Base-by-base conservation (phyloP, 2,888 invertebrate genomes). In the Mesorhabditis spiculigera region DNA sequence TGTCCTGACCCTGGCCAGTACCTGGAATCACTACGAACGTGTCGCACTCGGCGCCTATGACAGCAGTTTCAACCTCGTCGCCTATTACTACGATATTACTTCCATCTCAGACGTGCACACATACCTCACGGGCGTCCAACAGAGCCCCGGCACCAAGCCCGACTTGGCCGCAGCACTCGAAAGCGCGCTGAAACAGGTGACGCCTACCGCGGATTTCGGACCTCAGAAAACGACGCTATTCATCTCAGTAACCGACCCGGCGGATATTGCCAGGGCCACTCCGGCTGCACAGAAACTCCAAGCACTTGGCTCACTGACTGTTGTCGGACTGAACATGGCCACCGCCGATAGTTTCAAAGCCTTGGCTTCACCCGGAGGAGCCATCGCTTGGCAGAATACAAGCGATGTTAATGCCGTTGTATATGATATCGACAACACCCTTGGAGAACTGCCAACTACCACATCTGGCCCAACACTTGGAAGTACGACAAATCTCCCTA, bases 21-120 rank as follows among this genome's bases (percentile, higher is more conserved):
- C 43, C 45, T 71, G 71, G 71, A 71, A 58, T n/a, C 71, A 71
- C 43, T 28, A 68, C 42, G 71, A 71, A 58, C n/a, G 71, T 64
- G 58, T 68, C 3, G 50, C 71, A n/a, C 28, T 71, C 2, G 68
- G 28, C 10, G 13, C 42, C 42, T 71, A 50, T 50, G 58, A 10
- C n/a, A n/a, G 58, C 58, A 50, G 28, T 28, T 28, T 28, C 28
- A 28, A 3, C 28, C 28, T 28, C 1, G 28, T 3, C 28, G 28
- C 28, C 28, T 28, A 28, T 28, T 28, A 28, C 28, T 28, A 28
- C 28, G 28, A 28, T 28, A 28, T 28, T 3, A 28, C 28, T 28
- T 28, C 28, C 28, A 28, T 28, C 28, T 28, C 28, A 28, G 28
- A 28, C 28, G 28, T 28, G 28, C 28, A 28, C 3, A 28, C 28